Conservation (phyloP, 2,797 vertebrate species). For the Chelidonichthys spinosus region DNA sequence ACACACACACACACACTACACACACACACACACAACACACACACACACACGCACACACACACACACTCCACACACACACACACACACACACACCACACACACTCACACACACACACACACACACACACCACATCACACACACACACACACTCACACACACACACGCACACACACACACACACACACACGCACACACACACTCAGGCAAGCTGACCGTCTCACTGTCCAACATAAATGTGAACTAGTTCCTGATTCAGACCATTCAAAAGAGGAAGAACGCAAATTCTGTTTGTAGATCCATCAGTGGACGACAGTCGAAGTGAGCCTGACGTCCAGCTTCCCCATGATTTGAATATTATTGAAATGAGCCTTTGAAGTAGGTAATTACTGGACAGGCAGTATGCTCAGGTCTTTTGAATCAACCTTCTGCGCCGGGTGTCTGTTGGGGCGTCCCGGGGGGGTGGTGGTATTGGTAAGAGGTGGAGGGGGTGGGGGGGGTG, state of each 20-base stretch:
- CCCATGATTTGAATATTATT: conserved; percentile 72
- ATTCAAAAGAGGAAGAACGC: conserved; percentile 24
- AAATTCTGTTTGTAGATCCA: conserved; percentile 40
- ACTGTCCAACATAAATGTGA: conserved; percentile 10
- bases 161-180: background rate
- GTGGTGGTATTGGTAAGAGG: conserved; percentile 43
- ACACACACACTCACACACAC: no score
- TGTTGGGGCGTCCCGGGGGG: conserved; percentile 56
- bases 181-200: conserved; percentile 20
- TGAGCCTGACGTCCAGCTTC: conserved; percentile 61
- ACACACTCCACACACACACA: background rate
- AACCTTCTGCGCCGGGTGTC: conserved; percentile 74
- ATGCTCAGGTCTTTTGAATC: conserved; percentile 73
- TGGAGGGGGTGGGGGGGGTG: conserved; percentile 9
- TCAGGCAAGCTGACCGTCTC: background rate
- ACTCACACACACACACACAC: no score
- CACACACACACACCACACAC: conserved; percentile 7
- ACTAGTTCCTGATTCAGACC: conserved; percentile 29
- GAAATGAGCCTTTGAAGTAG: conserved; percentile 74
- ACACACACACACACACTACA: no score
- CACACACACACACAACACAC: no score
- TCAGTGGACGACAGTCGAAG: conserved; percentile 47
- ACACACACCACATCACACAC: no score
- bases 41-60: no score
- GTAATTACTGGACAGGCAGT: conserved; percentile 73